A percentile compares a stretch with the other conserved stretches of the same genome.
Conservation (phyloP, 1,140 invertebrate species). For the Sitophilus oryzae region DNA sequence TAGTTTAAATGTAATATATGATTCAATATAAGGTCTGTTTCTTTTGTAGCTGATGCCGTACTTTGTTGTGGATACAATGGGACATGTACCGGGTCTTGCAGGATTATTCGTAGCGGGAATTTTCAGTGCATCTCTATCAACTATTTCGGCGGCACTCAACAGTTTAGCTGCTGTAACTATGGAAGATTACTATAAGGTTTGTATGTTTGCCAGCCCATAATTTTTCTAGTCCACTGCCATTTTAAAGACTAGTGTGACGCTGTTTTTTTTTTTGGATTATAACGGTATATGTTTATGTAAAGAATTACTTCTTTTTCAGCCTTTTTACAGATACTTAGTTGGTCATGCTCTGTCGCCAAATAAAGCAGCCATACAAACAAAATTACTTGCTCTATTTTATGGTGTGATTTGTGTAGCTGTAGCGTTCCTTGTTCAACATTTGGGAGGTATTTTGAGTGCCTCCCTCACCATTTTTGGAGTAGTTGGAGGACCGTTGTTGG, state of each 20-base stretch:
- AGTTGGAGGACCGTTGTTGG: slow-evolving; percentile 74
- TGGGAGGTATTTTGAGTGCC: slow-evolving; percentile 68
- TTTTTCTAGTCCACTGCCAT: too few species aligned
- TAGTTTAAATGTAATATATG: too few species aligned
- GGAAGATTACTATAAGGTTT: slow-evolving; percentile 68
- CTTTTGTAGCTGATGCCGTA: slow-evolving; percentile 58
- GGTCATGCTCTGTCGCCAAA: slow-evolving; percentile 30
- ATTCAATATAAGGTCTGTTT: too few species aligned
- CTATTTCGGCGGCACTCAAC: slow-evolving; percentile 78
- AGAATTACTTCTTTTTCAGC: too few species aligned
- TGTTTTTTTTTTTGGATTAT: too few species aligned
- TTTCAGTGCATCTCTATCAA: slow-evolving; percentile 78
- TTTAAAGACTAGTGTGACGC: too few species aligned
- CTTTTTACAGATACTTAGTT: slow-evolving; percentile 37
- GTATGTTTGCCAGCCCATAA: not conserved
- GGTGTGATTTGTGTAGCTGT: slow-evolving; percentile 64
- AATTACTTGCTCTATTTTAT: slow-evolving; percentile 60
- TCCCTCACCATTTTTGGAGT: slow-evolving; percentile 76
- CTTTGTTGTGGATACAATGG: slow-evolving; percentile 72
- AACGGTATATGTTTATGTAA: too few species aligned
- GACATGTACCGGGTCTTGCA: slow-evolving; percentile 60
- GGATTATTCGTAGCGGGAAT: slow-evolving; percentile 80
- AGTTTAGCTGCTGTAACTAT: slow-evolving; percentile 81
- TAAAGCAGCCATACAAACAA: slow-evolving; percentile 48
- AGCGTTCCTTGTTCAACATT: slow-evolving; percentile 64